phyloP scores from a whole-genome alignment of 2,888 invertebrate species.

The Ashinkailepas kermadecensis region DNA sequence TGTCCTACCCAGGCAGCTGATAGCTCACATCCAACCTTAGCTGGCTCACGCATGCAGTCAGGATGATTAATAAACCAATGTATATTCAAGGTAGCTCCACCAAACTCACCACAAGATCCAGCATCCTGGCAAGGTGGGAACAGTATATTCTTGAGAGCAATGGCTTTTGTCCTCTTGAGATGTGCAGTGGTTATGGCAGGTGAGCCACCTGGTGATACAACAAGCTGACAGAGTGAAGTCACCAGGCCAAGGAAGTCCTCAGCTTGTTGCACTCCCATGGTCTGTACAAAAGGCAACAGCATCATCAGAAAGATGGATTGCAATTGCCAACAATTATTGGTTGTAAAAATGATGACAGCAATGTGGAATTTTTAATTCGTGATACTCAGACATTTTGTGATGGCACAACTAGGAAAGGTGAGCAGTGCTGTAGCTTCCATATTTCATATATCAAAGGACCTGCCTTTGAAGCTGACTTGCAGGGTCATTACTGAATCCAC shows the following conservation, averaged over 20 bases:
- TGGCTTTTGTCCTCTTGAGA: not conserved
- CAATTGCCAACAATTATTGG: too few relatives aligned
- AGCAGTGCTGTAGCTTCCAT: too few relatives aligned
- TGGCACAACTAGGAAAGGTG: too few relatives aligned
- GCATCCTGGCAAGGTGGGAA: not conserved
- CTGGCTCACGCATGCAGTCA: not conserved
- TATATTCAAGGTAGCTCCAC: not conserved
- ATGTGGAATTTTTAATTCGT: too few relatives aligned
- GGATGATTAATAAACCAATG: not conserved
- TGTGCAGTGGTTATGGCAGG: not conserved
- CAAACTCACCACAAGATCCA: not conserved
- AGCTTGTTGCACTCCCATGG: not conserved
- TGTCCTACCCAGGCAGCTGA: not conserved
- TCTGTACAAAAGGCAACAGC: not conserved
- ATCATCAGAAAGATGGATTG: not conserved
- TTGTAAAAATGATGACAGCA: too few relatives aligned
- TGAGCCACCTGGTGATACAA: not conserved
- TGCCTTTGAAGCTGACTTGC: too few relatives aligned
- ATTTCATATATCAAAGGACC: too few relatives aligned
- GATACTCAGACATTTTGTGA: too few relatives aligned
- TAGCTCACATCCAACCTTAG: not conserved
- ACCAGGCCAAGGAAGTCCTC: not conserved
- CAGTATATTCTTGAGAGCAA: not conserved
- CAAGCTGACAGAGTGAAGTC: not conserved
- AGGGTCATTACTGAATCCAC: too few relatives aligned